Base-by-base conservation (phyloP, 2,113 vertebrate genomes). In the Micronisus gabar region DNA sequence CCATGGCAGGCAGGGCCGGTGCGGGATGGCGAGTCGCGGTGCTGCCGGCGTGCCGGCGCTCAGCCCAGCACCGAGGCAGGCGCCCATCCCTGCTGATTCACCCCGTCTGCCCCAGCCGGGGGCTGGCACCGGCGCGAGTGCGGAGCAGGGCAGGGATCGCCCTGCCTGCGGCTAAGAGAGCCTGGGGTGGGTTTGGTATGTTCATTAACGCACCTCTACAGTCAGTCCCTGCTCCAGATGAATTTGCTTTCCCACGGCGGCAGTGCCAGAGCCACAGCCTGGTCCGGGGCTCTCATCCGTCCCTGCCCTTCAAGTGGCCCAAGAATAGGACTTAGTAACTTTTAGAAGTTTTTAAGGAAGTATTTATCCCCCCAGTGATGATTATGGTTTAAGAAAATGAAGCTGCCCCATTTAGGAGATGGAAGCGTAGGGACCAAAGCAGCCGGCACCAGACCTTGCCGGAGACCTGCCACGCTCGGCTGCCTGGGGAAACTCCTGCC, bases 381-480 rank as follows among this genome's bases (percentile, higher is more conserved):
- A 4, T 40, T 10, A 3, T 3, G 11, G 43, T 40, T 18, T 27
- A 4, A 48, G n/a, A 81, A 43, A 16, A 25, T 3, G 47, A 47
- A 27, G 25, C 29, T 11, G 56, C 10, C 14, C 41, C 8, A 0
- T 52, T 43, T 16, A 45, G 23, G 26, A 63, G 55, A 10, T 0
- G 23, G 26, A 40, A 14, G 13, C 3, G 5, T 12, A 16, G 40
- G 76, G 45, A 34, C 11, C 3, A 9, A 20, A 52, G 9, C 48
- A 50, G 23, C 41, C 5, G 1, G 38, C 40, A 22, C 25, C 76
- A 53, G 32, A 65, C 21, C 38, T 56, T 2, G 2, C 15, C 2
- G 1, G 8, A 29, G 27, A 22, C 26, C 21, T 0, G 1, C 25
- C 1, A 0, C 0, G 1, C 15, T 36, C 1, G 0, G 62, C 72